Evolutionary conservation across 2,797 vertebrate species (phyloP).

Genomic region (Eleutherodactylus coqui): DNA sequence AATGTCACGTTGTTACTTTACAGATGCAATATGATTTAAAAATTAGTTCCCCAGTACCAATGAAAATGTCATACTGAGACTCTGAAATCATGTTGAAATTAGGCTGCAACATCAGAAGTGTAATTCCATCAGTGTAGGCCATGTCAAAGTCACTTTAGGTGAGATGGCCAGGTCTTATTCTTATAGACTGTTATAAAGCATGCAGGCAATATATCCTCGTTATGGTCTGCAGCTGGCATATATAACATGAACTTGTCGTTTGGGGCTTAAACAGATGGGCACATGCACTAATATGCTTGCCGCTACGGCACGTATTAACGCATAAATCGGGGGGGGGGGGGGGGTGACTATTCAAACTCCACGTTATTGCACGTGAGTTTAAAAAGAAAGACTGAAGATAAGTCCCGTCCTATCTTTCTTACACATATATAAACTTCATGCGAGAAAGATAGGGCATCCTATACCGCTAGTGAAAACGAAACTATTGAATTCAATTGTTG

Average conservation of each 20-base stretch:
- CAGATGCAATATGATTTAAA: conserved; percentile 2
- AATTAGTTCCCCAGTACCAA: neutral
- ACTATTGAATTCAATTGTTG: no score
- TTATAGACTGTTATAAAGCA: neutral
- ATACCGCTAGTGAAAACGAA: no score
- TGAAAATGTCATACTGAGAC: conserved; percentile 23
- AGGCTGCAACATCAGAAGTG: neutral
- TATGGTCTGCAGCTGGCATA: neutral
- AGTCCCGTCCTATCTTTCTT: no score
- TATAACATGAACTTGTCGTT: neutral
- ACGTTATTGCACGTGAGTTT: no score
- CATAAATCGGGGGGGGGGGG: no score
- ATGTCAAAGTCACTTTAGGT: neutral
- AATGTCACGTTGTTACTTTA: neutral
- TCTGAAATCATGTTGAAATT: neutral
- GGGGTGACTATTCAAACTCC: no score
- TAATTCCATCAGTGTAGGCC: neutral
- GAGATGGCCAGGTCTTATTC: neutral
- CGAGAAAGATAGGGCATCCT: no score
- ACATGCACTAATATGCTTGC: no score
- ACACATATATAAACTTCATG: no score
- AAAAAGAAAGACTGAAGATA: no score
- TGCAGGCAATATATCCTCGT: neutral
- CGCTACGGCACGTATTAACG: no score
- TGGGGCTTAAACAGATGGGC: no score